Evolutionary conservation across 1,140 invertebrate genomes (phyloP), one percentile per base, ranked within the genome.

Genomic region (Saccostrea cuccullata): DNA sequence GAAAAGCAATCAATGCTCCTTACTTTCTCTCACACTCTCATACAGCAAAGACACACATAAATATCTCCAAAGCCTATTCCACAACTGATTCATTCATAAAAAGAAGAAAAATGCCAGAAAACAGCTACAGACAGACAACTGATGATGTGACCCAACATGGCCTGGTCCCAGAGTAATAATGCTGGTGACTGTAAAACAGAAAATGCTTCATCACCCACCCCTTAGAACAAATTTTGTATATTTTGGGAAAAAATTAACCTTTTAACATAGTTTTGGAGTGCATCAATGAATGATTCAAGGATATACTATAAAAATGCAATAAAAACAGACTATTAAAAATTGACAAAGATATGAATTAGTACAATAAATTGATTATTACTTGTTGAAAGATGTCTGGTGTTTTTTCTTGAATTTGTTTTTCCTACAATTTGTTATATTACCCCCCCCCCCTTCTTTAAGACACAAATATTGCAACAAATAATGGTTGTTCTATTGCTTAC

Each of bases 401-500:
- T 47, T 6, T 47, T 47, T 3, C 40, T 47, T 47, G 40, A 47
- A 47, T 47, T 47, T 47, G 40, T 47, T 47, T 47, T 47, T 47
- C 47, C 47, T 47, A 47, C 47, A 47, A 47, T 47, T 47, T 47
- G 1, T 47, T 6, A 47, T 47, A 47, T 47, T 47, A 8, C 47
- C 26, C 26, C 70, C 30, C 13, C 36, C 11, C 15, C 6, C 23
- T 30, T 17, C 58, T 77, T 20, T 26, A 77, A 77, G 70, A 15
- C 23, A 26, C 23, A 77, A 77, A 36, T 77, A 77, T 77, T 77
- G 70, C 70, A 77, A 77, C 5, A 77, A 15, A 36, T 77, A 11
- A 23, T 30, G 30, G 23, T 77, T 77, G 70, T 77, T 77, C 70
- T 77, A 77, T 77, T 77, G 70, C 70, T 77, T 77, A 67, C 17